Evolutionary conservation across 2,888 invertebrate genomes (phyloP), one percentile per base, ranked within the genome.

Genomic region (Drosophila anceps): DNA sequence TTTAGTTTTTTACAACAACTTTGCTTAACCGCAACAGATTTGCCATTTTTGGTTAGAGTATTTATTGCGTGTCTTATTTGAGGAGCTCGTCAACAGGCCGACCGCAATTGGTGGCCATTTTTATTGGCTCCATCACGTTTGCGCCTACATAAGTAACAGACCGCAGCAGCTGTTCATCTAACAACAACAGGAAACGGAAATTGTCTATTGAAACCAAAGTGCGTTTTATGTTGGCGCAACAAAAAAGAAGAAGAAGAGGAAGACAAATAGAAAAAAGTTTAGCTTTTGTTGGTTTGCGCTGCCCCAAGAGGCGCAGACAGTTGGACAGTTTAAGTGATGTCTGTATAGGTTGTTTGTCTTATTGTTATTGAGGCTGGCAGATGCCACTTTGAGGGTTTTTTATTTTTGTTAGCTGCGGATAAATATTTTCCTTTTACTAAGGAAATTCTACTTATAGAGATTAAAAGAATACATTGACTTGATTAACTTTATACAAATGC

Each of bases 301-400:
- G 50, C 46, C 71, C 68, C 66, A 54, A 39, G 79, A 64, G 76
- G 65, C 73, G 57, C 68, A 57, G 44, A 72, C 67, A 86, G 75
- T 88, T 86, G 79, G 79, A 88, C 88, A 86, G 84, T 81, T 88
- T 84, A 83, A 88, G 81, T 85, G 88, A 63, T 76, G 73, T 70
- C 71, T 77, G 24, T 69, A 63, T 69, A 72, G 74, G 59, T 65
- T 79, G 50, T 74, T 69, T 60, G 59, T 64, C 66, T 69, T 71
- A 43, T 69, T 72, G 43, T 60, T 67, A 70, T 74, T 77, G 59
- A 24, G 24, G 24, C 29, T 24, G 53, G 43, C 57, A 57, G 41
- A 31, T 20, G 29, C 20, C 29, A 43, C 20, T 41, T 55, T 31
- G 13, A 43, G 10, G 6, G 10, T n/a, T 13, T 54, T 54, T 37